Percentiles rank a stretch among this genome's conserved stretches.
Evolutionary conservation across 2,797 vertebrate species (phyloP).

Genomic region (Choloepus didactylus): DNA sequence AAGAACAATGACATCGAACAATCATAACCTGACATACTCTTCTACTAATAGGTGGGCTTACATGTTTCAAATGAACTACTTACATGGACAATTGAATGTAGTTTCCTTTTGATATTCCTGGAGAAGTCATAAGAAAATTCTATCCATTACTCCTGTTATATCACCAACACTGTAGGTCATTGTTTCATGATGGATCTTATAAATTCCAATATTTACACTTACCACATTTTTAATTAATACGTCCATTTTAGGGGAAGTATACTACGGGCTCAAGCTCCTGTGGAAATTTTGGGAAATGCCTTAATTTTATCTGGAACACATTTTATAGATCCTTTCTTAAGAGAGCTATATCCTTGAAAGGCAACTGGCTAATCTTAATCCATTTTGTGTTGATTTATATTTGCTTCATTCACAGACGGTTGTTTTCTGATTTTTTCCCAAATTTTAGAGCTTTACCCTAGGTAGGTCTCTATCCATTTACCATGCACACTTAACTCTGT

Average conservation of each 20-base stretch:
- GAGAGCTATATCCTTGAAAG: background rate
- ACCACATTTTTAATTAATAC: background rate
- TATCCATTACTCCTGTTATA: background rate
- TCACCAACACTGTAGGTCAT: accelerated
- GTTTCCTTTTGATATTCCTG: background rate
- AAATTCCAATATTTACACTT: slow-evolving; percentile 5
- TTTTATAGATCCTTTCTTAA: background rate
- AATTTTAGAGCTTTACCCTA: background rate
- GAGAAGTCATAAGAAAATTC: background rate
- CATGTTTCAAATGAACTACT: background rate
- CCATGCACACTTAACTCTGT: background rate
- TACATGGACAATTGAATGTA: background rate
- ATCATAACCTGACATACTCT: background rate
- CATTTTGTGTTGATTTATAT: background rate
- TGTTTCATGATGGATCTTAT: background rate
- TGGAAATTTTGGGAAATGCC: background rate
- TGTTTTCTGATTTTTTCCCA: background rate
- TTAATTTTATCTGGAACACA: background rate
- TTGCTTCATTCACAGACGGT: background rate
- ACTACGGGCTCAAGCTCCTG: background rate
- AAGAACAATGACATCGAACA: background rate
- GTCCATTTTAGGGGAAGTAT: background rate
- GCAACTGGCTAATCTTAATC: background rate
- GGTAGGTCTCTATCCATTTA: background rate
- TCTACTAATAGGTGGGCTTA: background rate